phyloP scores from a whole-genome alignment of 1,140 invertebrate genomes.

The Drosophila insularis region DNA sequence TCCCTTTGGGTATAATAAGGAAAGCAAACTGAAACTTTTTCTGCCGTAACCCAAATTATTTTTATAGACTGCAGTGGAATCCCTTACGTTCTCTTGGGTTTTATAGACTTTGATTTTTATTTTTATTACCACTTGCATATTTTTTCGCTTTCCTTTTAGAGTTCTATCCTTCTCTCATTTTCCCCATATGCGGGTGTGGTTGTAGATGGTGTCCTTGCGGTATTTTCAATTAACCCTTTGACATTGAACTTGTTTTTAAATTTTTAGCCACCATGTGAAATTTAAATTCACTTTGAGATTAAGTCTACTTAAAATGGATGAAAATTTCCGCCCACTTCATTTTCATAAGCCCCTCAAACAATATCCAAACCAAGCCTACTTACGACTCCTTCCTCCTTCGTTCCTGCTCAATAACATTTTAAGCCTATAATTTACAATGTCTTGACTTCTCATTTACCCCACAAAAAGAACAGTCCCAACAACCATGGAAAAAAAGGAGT shows the following conservation, averaged over 20 bases:
- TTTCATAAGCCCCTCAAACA: constrained; percentile 66
- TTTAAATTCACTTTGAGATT: constrained; percentile 47
- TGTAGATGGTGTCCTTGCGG: constrained; percentile 7
- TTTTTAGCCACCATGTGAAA: constrained; percentile 15
- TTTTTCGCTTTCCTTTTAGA: not conserved
- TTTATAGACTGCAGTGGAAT: constrained; percentile 57
- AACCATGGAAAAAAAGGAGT: constrained; percentile 23
- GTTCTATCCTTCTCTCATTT: not conserved
- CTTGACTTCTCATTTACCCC: constrained; percentile 52
- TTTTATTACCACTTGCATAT: not conserved
- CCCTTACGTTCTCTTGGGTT: constrained; percentile 17
- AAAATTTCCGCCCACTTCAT: constrained; percentile 45
- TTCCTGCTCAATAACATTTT: constrained; percentile 36
- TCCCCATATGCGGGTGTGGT: not conserved
- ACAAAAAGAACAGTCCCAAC: not conserved
- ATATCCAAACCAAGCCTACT: constrained; percentile 29
- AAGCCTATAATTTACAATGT: constrained; percentile 80
- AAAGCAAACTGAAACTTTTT: constrained; percentile 39
- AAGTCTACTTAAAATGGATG: constrained; percentile 58
- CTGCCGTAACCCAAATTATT: constrained; percentile 46
- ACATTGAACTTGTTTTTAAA: constrained; percentile 67
- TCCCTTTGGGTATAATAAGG: constrained; percentile 65
- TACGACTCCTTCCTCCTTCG: constrained; percentile 13
- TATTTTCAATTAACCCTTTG: constrained; percentile 64
- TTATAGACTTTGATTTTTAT: constrained; percentile 66